phyloP scores from a whole-genome alignment of 2,888 invertebrate genomes.

The Machimus atricapillus region DNA sequence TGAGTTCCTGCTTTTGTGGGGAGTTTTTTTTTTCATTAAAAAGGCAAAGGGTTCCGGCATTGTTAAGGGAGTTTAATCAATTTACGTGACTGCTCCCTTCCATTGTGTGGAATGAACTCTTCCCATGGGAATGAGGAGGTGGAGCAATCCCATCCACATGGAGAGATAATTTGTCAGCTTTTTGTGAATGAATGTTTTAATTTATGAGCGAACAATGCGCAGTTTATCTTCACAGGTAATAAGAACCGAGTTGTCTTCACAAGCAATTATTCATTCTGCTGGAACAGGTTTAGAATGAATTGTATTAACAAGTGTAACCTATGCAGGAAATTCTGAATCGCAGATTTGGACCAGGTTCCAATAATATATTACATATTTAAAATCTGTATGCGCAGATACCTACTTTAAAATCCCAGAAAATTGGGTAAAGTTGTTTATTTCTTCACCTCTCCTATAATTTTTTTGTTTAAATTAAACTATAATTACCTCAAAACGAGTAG shows the following conservation, averaged over 20 bases:
- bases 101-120: neutral
- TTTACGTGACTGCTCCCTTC: neutral
- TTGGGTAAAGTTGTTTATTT: no score
- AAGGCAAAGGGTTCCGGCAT: neutral
- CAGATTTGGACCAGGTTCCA: no score
- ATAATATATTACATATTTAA: no score
- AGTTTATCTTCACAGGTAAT: neutral
- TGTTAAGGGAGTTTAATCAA: neutral
- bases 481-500: no score
- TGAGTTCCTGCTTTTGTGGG: neutral
- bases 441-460: no score
- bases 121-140: neutral
- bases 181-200: neutral
- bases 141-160: neutral
- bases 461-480: no score
- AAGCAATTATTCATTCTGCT: neutral
- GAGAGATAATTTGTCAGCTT: neutral
- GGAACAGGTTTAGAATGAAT: neutral
- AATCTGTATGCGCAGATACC: no score
- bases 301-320: no score
- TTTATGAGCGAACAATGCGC: neutral
- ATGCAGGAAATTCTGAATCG: no score
- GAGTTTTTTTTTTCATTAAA: neutral
- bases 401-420: no score
- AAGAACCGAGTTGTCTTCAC: neutral